Base-by-base conservation (phyloP, 1,140 invertebrate genomes). In the Temnothorax curvispinosus region DNA sequence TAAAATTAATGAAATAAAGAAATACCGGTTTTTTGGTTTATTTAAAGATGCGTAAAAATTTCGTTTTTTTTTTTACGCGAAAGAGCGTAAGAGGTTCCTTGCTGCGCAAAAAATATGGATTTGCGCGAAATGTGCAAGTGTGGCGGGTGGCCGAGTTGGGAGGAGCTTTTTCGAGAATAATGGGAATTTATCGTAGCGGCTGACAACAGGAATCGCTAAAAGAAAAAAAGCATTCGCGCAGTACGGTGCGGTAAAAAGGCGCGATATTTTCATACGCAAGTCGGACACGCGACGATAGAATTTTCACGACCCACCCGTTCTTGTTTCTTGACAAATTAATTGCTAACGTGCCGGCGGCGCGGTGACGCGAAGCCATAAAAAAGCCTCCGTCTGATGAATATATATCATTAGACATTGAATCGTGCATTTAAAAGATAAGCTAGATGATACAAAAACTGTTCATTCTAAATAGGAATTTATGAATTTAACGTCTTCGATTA, bases 141-240 rank as follows among this genome's bases (percentile, higher is more conserved):
- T 44, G 76, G 35, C 78, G 38, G 52, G 27, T 38, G 38, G 38
- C 77, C 52, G 65, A 72, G 78, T 15, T 82, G 78, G 38, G 50
- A 82, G 54, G 21, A 67, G 21, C 41, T 78, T 27, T 67, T 81
- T 65, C 32, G 15, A 58, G 52, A 47, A 67, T 86, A 86, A 86
- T 86, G 50, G 52, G n/a, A 65, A 81, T 86, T 86, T 86, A 81
- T 86, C 50, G 62, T 86, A 32, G 35, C 38, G 13, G 50, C 32
- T 81, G 75, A 67, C 76, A 67, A 35, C 27, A 35, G 64, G 50
- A 86, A 86, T 80, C 50, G 38, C 35, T 54, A 18, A 80, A 27
- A 27, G 0, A 27, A 27, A 27, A 80, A 56, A 80, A 58, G 50
- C 7, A n/a, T 18, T 69, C 21, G 65, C 18, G 13, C 1, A 27